These are phyloP conservation scores for Fragum fragum DNA, from an alignment of 2,888 invertebrate species.

Conservation along the genomic window DNA sequence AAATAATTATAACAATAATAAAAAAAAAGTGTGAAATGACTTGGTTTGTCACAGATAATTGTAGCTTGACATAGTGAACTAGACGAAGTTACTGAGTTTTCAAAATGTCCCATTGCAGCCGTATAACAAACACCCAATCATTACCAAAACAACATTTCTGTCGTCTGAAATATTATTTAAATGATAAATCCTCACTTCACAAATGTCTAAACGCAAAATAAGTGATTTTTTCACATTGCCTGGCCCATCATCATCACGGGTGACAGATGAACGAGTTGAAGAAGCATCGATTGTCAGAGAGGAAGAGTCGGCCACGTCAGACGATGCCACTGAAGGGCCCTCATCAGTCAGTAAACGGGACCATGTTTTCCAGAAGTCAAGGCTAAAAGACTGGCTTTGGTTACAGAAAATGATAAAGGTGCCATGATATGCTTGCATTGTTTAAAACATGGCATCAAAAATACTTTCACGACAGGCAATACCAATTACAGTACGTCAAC, in stretches of 20 bases:
- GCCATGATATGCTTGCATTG: slow-evolving; percentile 8
- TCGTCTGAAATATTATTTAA: too few relatives aligned
- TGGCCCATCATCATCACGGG: background rate
- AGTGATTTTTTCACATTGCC: background rate
- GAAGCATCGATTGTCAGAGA: background rate
- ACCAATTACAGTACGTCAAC: slow-evolving; percentile 3
- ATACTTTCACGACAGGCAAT: slow-evolving; percentile 1
- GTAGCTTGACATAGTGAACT: too few relatives aligned
- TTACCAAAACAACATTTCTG: too few relatives aligned
- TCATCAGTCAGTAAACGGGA: background rate
- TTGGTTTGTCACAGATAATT: too few relatives aligned
- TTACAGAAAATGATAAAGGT: slow-evolving; percentile 22
- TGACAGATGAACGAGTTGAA: background rate
- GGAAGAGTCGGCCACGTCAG: background rate
- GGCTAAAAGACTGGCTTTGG: slow-evolving; percentile 12
- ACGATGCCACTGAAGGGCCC: background rate
- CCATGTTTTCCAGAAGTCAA: background rate
- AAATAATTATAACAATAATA: too few relatives aligned
- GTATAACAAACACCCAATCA: too few relatives aligned
- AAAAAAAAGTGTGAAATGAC: too few relatives aligned
- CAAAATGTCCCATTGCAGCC: too few relatives aligned
- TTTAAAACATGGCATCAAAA: background rate
- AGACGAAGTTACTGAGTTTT: too few relatives aligned
- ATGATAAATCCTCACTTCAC: background rate
- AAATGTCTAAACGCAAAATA: slow-evolving; percentile 11